Evolutionary conservation across 2,113 vertebrate genomes (phyloP), one percentile per base, ranked within the genome.

Genomic region (Microcebus murinus): DNA sequence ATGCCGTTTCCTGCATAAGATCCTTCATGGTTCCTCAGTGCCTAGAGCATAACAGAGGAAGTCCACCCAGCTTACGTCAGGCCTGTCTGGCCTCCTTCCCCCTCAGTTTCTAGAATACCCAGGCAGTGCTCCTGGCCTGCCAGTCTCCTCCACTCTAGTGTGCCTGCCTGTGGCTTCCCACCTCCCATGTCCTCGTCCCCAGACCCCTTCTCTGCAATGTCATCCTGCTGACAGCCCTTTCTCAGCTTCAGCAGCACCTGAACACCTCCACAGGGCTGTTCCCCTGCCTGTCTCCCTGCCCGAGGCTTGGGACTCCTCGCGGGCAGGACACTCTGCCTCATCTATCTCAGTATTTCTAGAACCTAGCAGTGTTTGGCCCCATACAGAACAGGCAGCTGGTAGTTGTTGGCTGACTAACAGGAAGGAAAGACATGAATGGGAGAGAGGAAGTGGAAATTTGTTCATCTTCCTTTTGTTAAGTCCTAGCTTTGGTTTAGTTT

Each of bases 1-100:
- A n/a, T 4, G 13, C 29, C 27, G 55, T 55, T 81, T 65, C 50
- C 83, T 14, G 2, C 50, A 39, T n/a, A 79, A 92, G 80, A 68
- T 59, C 57, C 71, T 80, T n/a, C 61, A 6, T 0, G 2, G 83
- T 55, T 77, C 42, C 68, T 61, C 34, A 65, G 57, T 29, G 67
- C 55, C 61, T 52, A 31, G 1, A n/a, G 42, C 12, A 21, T 23
- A 63, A 10, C 15, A 86, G 86, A 25, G 39, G 63, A 57, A 36
- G 55, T 42, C n/a, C 48, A 34, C 9, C 23, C 8, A 25, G 7
- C 23, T 8, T 0, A 0, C 1, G 4, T 34, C 31, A 36, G 74
- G 63, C 34, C 29, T 29, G 25, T 23, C n/a, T 8, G 3, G 76
- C 55, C 14, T 25, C 31, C 52, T 81, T 45, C 9, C 27, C 8